Percentiles rank a stretch among this genome's conserved stretches.
phyloP scores from a whole-genome alignment of 2,797 vertebrate species.

The Mionectes olivaceus region DNA sequence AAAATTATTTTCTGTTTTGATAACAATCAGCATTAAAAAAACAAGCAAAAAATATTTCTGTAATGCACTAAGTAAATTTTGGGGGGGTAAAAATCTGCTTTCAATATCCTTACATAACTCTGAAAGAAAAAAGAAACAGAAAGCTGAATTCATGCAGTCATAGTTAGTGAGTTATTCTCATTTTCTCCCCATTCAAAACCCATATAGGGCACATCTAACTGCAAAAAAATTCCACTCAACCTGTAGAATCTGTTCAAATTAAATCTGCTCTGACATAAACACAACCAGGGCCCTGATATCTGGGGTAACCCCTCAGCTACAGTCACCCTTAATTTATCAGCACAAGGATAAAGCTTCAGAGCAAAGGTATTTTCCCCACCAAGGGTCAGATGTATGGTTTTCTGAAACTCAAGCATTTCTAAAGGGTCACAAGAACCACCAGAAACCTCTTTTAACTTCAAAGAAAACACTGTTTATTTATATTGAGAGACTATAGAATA shows the following conservation, averaged over 20 bases:
- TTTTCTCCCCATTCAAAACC: not conserved
- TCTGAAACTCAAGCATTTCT: not conserved
- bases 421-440: not conserved
- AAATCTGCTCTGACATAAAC: not conserved
- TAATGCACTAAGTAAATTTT: not conserved
- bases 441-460: conserved; percentile 31
- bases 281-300: not conserved
- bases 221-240: not conserved
- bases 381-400: not conserved
- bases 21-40: not conserved
- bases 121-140: not conserved
- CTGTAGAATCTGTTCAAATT: not conserved
- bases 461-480: conserved; percentile 36
- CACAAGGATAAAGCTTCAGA: not conserved
- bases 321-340: not conserved
- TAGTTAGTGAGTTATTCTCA: not conserved
- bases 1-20: not conserved
- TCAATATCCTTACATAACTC: not conserved
- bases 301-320: not conserved
- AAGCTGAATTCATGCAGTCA: not conserved
- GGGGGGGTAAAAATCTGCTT: not conserved
- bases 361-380: not conserved
- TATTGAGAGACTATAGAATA: not conserved
- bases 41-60: not conserved
- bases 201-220: not conserved